Conservation (phyloP, 2,888 invertebrate genomes). For the Serripes groenlandicus region DNA sequence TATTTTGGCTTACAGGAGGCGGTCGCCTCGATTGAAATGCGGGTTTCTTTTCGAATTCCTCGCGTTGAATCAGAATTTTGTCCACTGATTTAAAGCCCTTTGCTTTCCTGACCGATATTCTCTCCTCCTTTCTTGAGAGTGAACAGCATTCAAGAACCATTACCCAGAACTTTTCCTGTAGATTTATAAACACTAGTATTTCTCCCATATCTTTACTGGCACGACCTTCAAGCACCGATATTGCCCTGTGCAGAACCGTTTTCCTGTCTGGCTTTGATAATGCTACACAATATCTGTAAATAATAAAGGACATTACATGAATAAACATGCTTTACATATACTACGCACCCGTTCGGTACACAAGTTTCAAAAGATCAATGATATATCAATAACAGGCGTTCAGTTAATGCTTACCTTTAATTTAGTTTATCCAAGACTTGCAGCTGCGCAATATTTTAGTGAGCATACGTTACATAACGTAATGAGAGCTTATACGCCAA, state of each 20-base stretch:
- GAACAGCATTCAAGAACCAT: constrained; percentile 81
- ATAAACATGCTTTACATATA: too few species aligned
- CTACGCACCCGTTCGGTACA: too few species aligned
- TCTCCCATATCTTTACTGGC: constrained; percentile 79
- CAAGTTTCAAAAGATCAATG: too few species aligned
- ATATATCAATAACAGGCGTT: too few species aligned
- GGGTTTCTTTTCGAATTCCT: constrained; percentile 59
- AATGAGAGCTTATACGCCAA: too few species aligned
- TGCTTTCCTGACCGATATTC: constrained; percentile 69
- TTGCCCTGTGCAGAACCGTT: constrained; percentile 76
- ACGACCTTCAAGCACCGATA: constrained; percentile 75
- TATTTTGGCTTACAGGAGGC: constrained; percentile 54
- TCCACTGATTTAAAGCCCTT: constrained; percentile 71
- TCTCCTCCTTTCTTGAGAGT: constrained; percentile 65
- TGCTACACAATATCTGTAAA: constrained; percentile 83
- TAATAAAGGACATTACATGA: not conserved
- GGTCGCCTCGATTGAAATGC: constrained; percentile 48
- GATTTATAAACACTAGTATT: constrained; percentile 80
- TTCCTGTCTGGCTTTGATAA: constrained; percentile 78
- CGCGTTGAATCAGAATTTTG: constrained; percentile 61
- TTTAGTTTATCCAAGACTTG: too few species aligned
- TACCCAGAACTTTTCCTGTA: constrained; percentile 83
- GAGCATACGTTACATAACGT: too few species aligned
- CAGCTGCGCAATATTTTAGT: too few species aligned
- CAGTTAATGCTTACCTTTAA: too few species aligned